Base-by-base conservation (phyloP, 2,888 invertebrate genomes). In the Perithous albicinctus region DNA sequence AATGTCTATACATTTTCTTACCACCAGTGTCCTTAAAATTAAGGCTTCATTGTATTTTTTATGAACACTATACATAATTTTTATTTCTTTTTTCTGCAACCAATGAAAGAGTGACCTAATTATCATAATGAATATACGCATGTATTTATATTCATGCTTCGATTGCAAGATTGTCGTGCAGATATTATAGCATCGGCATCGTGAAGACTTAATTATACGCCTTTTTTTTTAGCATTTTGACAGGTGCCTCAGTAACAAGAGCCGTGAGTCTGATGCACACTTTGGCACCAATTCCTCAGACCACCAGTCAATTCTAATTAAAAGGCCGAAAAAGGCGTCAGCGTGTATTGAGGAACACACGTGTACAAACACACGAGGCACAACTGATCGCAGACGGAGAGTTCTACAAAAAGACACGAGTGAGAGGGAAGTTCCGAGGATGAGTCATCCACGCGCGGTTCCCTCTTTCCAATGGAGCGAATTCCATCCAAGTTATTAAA, bases 401-500 rank as follows among this genome's bases (percentile, higher is more conserved):
- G 43, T 20, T 38, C 56, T 59, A 61, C 35, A 48, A n/a, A 35
- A 54, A 63, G 20, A 43, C 32, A 41, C 29, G 10, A n/a, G 15
- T 20, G 61, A 48, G 43, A 29, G 54, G 35, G 46, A 74, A 54
- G 73, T 46, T 56, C 3, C 73, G 73, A 54, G 51, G 64, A 69
- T 83, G 83, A 83, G 70, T 80, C 83, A 77, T 70, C 41, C n/a
- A n/a, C 72, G 41, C 46, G 41, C 46, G 32, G 63, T 43, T 51
- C 46, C 72, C 63, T 76, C 69, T 66, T 59, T 18, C 63, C 77
- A 67, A 79, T 74, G 75, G 77, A 74, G 54, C 63, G 74, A 74
- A 83, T 72, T 56, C 69, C 54, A 72, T 61, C 23, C 74, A 46
- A 70, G 78, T 74, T 72, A 83, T 83, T 78, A 83, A 78, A 80